Evolutionary conservation across 2,797 vertebrate genomes (phyloP).

Genomic region (Columba guinea): DNA sequence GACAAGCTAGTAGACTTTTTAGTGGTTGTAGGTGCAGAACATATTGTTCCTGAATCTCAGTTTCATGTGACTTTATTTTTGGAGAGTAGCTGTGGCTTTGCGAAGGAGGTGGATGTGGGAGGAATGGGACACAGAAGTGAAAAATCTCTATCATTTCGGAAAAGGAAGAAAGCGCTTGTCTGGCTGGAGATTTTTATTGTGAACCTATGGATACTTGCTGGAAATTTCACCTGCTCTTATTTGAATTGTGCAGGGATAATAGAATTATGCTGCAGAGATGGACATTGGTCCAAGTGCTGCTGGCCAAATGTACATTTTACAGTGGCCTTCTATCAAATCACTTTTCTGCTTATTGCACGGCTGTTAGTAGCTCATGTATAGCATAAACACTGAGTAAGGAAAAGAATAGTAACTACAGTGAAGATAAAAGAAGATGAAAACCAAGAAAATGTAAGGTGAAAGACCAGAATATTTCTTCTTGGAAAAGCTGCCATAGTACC

Average conservation of each 20-base stretch:
- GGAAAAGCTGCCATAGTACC: conserved; percentile 14
- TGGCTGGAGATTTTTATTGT: not conserved
- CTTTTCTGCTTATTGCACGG: not conserved
- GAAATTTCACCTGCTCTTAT: not conserved
- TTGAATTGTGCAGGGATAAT: not conserved
- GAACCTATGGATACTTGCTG: not conserved
- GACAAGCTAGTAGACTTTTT: not conserved
- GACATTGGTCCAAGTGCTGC: not conserved
- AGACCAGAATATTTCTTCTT: conserved; percentile 25
- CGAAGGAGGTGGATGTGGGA: not conserved
- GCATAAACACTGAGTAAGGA: not conserved
- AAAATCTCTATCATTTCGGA: not conserved
- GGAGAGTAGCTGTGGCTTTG: not conserved
- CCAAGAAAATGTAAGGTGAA: conserved; percentile 14
- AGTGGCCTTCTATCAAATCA: not conserved
- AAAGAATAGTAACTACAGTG: not conserved
- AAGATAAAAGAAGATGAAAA: not conserved
- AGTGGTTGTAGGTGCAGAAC: not conserved
- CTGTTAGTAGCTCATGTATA: not conserved
- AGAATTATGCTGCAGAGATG: not conserved
- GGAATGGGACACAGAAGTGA: not conserved
- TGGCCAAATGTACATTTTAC: not conserved
- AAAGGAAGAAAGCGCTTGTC: not conserved
- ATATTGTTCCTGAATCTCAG: not conserved
- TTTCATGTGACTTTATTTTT: not conserved